A percentile compares a stretch with the other conserved stretches of the same genome.
Conservation (phyloP, 1,140 invertebrate species). For the Nephotettix cincticeps region DNA sequence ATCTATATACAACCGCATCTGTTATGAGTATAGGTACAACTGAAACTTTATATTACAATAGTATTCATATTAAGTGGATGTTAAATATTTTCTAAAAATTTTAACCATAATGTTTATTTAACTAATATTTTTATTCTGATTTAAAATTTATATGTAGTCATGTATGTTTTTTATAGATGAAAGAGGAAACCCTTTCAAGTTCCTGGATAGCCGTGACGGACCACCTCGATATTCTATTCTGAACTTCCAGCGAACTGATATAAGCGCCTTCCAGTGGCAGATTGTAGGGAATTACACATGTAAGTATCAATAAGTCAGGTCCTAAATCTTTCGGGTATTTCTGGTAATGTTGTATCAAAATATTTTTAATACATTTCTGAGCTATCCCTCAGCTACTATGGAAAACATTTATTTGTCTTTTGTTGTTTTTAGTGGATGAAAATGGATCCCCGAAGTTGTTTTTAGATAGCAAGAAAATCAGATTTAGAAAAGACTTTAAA, state of each 20-base stretch:
- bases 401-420: no score
- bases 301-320: conserved; percentile 46
- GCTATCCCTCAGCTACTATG: not conserved
- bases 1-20: no score
- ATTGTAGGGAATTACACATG: conserved; percentile 55
- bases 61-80: no score
- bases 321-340: no score
- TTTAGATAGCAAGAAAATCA: conserved; percentile 44
- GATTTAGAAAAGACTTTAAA: conserved; percentile 42
- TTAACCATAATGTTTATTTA: no score
- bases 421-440: conserved; percentile 44
- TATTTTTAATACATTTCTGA: no score
- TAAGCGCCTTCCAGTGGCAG: conserved; percentile 48
- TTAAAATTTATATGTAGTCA: no score
- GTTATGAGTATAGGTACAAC: no score
- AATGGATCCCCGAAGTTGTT: conserved; percentile 45
- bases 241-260: conserved; percentile 50
- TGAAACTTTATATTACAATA: no score
- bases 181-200: conserved; percentile 50
- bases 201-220: conserved; percentile 50
- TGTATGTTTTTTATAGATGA: conserved; percentile 47
- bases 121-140: no score
- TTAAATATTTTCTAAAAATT: no score
- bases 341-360: no score
- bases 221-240: conserved; percentile 57